Evolutionary conservation across 2,888 invertebrate genomes (phyloP), one percentile per base, ranked within the genome.

Genomic region (Tenodera sinensis): DNA sequence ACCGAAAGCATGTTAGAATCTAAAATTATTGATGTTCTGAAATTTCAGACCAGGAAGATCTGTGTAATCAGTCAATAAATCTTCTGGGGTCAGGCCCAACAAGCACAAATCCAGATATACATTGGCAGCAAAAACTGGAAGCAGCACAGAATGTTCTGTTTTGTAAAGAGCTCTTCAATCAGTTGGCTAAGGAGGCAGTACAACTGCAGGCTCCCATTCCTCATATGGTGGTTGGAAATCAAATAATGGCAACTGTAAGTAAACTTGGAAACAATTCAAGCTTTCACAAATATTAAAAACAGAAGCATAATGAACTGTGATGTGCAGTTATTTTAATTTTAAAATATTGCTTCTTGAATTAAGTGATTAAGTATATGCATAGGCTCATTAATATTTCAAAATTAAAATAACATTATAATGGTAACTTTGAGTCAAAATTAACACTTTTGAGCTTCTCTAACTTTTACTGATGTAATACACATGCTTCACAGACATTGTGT

Each of bases 91-190:
- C 97, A 91, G 97, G 96, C 84, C 96, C 97, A 0, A 95, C 96
- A 88, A 95, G 95, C 90, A 95, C 96, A 0, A 96, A 97, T 90
- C 95, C 96, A 0, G 97, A 97, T 91, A 95, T 96, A 91, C 97
- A 98, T 92, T 99, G 99, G 99, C 98, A 99, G 92, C 97, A 98
- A 92, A 98, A 98, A 92, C 94, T 99, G n/a, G 99, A 99, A 93
- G 98, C 98, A 0, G 99, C 99, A 0, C 99, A 99, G 93, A 99
- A 99, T 93, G 98, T 99, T 42, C 94, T 99, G 28, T 99, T 99
- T 94, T 99, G 99, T 93, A 99, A 99, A 93, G 99, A 99, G 93
- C 93, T 99, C 71, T 99, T 99, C 92, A 97, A 98, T 91, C 97
- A 99, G 92, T 93, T 99, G 89, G 99, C 99, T 0, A 96, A 98